Base-by-base conservation (phyloP, 1,140 invertebrate genomes). In the Lepidotrigona ventralis region DNA sequence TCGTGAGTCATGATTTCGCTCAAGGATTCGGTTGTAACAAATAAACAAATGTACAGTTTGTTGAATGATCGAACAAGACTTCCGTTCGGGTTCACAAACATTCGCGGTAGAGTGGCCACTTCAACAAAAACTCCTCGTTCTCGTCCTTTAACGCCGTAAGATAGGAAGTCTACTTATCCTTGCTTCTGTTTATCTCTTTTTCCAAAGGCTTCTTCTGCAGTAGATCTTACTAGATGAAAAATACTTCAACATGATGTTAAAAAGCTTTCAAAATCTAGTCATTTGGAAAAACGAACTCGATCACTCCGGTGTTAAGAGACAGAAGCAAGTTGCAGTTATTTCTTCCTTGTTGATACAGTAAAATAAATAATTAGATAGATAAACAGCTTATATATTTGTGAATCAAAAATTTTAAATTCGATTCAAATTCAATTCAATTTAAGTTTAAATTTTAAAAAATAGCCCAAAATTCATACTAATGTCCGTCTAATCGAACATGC, bases 101-200 rank as follows among this genome's bases (percentile, higher is more conserved):
- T 54, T 82, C 29, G 29, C 39, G 23, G 53, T 33, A 53, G 68
- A 86, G 84, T 88, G 81, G 73, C 51, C 83, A 88, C 76, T 83
- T 29, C 2, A 51, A 78, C 56, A 54, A 73, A 56, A 3, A 66
- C 29, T 68, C 23, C 64, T 76, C 73, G 56, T 76, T 71, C n/a
- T 73, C 46, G 74, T 75, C 79, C 70, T 83, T 85, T 72, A 54
- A 64, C 75, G 23, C 75, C 46, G 64, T 29, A 60, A 85, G 73
- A 86, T 73, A 72, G 66, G 70, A 54, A 74, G 69, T 76, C 63
- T 79, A 78, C 80, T 84, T 72, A 66, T 81, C 58, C 63, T 85
- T 86, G 29, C 21, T 73, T 85, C 64, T 83, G 86, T 88, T 88
- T 88, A 88, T 64, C 78, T 74, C 69, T 77, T 63, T 39, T 29